Conservation (phyloP, 2,797 vertebrate genomes). For the Erethizon dorsatum region DNA sequence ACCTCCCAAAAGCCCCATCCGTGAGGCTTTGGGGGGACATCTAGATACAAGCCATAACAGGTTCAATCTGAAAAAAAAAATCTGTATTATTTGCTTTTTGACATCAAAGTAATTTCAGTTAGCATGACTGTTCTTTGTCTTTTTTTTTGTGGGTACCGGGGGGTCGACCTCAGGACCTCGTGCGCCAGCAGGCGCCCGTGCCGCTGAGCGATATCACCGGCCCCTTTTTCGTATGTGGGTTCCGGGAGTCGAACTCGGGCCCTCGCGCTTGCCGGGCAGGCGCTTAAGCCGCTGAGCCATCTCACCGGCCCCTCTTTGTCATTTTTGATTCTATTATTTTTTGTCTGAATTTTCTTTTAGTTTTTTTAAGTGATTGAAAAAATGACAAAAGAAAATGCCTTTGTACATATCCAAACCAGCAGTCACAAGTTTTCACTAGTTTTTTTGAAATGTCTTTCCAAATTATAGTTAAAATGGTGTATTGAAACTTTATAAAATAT, state of each 20-base stretch:
- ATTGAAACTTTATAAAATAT: constrained; percentile 60
- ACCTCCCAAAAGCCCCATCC: not conserved
- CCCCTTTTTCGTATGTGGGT: no score
- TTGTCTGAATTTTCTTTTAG: constrained; percentile 53
- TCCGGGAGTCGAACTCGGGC: no score
- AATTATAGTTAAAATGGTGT: constrained; percentile 40
- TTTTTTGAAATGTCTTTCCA: constrained; percentile 67
- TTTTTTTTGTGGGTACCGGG: no score
- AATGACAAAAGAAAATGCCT: not conserved
- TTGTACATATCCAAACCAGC: constrained; percentile 1
- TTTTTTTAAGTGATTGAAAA: constrained; percentile 31
- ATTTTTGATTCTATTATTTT: constrained; percentile 57
- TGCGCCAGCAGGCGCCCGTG: no score
- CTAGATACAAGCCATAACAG: not conserved
- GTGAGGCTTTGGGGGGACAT: not conserved
- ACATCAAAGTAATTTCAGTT: constrained; percentile 65
- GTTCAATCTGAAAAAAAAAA: constrained; percentile 46
- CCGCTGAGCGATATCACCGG: no score
- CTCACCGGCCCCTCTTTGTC: no score
- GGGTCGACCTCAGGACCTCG: no score
- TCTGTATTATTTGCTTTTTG: constrained; percentile 40
- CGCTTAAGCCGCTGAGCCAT: no score
- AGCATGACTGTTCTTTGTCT: constrained; percentile 51
- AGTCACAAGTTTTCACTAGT: constrained; percentile 46
- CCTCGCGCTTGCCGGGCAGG: no score